These are phyloP conservation scores for Speoplatyrhinus poulsoni DNA, from an alignment of 2,113 vertebrate species.

Conservation along the genomic window DNA sequence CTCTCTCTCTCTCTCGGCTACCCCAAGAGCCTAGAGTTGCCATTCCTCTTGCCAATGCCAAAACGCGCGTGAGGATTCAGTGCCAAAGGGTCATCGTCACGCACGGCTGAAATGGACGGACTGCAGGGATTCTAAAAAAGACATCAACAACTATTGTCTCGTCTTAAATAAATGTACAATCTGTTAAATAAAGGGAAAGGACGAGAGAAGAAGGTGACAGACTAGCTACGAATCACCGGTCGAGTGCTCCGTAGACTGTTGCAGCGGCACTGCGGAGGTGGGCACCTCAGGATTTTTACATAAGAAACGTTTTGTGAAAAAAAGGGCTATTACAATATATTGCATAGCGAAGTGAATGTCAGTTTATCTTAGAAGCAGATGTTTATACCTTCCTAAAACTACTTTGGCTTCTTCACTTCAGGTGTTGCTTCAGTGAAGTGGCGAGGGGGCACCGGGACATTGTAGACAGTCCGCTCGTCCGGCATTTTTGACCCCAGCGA, in stretches of 20 bases:
- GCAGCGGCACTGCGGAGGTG: constrained; percentile 57
- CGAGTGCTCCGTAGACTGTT: constrained; percentile 49
- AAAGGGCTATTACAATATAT: background rate
- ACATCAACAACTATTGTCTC: constrained; percentile 29
- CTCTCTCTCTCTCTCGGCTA: constrained; percentile 30
- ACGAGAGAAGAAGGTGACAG: constrained; percentile 20
- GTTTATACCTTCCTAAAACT: constrained; percentile 42
- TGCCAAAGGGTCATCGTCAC: constrained; percentile 75
- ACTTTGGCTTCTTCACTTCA: constrained; percentile 58
- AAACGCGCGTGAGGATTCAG: constrained; percentile 73
- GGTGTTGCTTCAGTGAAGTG: constrained; percentile 52
- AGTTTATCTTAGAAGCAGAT: constrained; percentile 19
- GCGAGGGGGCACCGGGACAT: constrained; percentile 44
- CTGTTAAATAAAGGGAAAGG: constrained; percentile 34
- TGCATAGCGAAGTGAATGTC: constrained; percentile 30
- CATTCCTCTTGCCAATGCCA: constrained; percentile 72
- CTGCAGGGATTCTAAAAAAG: constrained; percentile 58
- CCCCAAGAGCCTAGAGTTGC: constrained; percentile 75
- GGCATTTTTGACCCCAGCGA: constrained; percentile 37
- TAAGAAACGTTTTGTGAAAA: background rate
- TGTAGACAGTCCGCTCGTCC: constrained; percentile 44
- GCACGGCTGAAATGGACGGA: constrained; percentile 66
- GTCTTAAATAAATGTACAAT: constrained; percentile 45
- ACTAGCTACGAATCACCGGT: constrained; percentile 33
- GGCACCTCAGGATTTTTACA: constrained; percentile 52